phyloP scores from a whole-genome alignment of 2,797 vertebrate genomes.

The Choloepus didactylus region DNA sequence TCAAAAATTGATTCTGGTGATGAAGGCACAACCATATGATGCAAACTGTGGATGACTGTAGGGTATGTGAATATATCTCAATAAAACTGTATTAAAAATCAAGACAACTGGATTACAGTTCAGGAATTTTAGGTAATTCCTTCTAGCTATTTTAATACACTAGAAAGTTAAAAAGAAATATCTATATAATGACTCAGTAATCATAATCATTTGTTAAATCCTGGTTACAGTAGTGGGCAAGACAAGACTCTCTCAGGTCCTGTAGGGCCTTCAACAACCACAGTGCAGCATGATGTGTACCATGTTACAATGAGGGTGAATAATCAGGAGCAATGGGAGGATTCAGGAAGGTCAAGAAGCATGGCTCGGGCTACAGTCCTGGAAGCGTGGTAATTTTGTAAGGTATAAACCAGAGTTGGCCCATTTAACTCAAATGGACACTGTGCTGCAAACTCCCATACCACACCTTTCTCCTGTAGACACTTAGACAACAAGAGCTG shows the following conservation, averaged over 20 bases:
- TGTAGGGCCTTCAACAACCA: neutral
- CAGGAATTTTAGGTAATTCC: too few relatives aligned
- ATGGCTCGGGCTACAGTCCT: neutral
- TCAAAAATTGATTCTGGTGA: too few relatives aligned
- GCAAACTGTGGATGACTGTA: too few relatives aligned
- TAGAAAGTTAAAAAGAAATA: too few relatives aligned
- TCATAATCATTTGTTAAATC: too few relatives aligned
- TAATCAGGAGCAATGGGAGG: neutral
- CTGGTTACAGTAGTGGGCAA: neutral
- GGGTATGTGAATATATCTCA: too few relatives aligned
- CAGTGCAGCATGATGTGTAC: neutral
- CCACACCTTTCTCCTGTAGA: neutral
- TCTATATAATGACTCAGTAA: too few relatives aligned
- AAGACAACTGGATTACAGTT: too few relatives aligned
- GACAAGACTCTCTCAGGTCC: neutral
- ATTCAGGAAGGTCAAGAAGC: neutral
- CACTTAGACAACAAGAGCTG: constrained; percentile 4
- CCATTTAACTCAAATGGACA: neutral
- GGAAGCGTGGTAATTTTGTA: neutral
- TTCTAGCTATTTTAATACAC: too few relatives aligned
- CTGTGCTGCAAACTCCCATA: neutral
- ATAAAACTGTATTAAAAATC: too few relatives aligned
- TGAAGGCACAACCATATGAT: too few relatives aligned
- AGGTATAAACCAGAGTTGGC: neutral
- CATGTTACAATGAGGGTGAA: neutral